phyloP scores from a whole-genome alignment of 2,797 vertebrate species.

The Etheostoma perlongum region DNA sequence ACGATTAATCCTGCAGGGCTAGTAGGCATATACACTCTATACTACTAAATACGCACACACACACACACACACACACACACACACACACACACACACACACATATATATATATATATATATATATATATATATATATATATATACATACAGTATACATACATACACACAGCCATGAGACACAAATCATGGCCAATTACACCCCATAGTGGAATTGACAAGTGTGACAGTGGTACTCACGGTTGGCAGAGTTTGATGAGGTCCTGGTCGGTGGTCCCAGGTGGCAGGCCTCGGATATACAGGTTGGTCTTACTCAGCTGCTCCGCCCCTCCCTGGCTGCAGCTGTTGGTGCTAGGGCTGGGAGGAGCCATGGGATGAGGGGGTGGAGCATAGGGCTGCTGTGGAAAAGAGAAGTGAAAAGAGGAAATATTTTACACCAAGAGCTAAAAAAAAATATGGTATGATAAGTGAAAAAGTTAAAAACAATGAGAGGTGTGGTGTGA shows the following conservation, averaged over 20 bases:
- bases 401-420: conserved; percentile 47
- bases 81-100: too few species aligned
- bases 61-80: too few species aligned
- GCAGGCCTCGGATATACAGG: conserved; percentile 98
- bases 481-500: conserved; percentile 1
- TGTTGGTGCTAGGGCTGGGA: conserved; percentile 98
- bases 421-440: not conserved
- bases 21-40: too few species aligned
- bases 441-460: not conserved
- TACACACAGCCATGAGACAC: conserved; percentile 9
- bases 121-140: not conserved
- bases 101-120: too few species aligned
- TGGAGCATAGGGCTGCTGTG: conserved; percentile 97
- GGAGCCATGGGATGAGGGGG: conserved; percentile 98
- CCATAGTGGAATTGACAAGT: not conserved
- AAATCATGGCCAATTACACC: not conserved
- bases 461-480: not conserved
- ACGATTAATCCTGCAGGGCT: too few species aligned
- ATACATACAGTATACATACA: conserved; percentile 2
- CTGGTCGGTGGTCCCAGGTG: conserved; percentile 97
- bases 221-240: conserved; percentile 89
- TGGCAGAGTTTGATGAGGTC: conserved; percentile 99
- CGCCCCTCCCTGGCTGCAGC: conserved; percentile 91
- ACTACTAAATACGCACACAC: not conserved
- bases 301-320: conserved; percentile 99